These are phyloP conservation scores for Callinectes sapidus DNA, from an alignment of 2,888 invertebrate species.

Conservation along the genomic window DNA sequence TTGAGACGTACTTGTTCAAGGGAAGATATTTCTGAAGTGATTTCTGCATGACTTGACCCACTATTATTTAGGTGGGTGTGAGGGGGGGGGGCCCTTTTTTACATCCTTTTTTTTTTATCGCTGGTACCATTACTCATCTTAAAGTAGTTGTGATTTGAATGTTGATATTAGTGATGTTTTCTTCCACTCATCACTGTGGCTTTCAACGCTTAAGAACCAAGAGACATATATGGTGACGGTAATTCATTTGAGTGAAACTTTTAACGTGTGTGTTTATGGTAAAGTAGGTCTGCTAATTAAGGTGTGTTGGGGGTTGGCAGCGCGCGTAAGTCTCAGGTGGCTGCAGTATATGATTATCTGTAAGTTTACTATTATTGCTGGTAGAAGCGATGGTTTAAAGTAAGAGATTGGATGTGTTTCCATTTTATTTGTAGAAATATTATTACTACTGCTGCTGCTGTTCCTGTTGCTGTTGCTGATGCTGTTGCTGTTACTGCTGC, in stretches of 20 bases:
- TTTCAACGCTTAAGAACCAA: neutral
- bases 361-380: neutral
- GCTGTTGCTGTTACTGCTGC: neutral
- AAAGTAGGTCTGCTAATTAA: neutral
- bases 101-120: neutral
- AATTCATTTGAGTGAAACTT: neutral
- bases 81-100: neutral
- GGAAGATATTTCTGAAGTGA: neutral
- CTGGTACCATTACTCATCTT: neutral
- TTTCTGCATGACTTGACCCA: neutral
- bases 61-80: neutral
- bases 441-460: neutral
- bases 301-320: neutral
- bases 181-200: neutral
- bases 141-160: neutral
- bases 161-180: neutral
- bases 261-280: neutral
- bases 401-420: too few species aligned
- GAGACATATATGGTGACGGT: neutral
- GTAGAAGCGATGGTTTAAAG: neutral
- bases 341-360: neutral
- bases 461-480: neutral
- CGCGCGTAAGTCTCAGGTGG: neutral
- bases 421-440: neutral
- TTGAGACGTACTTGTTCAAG: neutral